These are phyloP conservation scores for Orthonevra nobilis DNA, from an alignment of 2,888 invertebrate species.

Conservation along the genomic window DNA sequence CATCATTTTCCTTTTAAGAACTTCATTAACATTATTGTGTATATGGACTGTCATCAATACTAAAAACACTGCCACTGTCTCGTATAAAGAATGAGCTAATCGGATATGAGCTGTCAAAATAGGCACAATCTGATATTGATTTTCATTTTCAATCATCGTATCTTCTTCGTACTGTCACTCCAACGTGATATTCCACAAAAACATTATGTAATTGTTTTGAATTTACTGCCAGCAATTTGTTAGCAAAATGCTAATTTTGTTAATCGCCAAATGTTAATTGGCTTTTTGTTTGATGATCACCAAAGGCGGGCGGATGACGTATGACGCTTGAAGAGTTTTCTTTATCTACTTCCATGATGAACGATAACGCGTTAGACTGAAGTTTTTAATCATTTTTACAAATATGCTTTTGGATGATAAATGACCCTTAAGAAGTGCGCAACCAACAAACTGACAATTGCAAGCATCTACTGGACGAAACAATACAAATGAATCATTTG, in stretches of 20 bases:
- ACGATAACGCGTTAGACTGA: conserved; percentile 6
- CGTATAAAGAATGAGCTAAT: conserved; percentile 21
- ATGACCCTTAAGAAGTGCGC: conserved; percentile 12
- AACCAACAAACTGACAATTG: not conserved
- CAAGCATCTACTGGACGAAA: conserved; percentile 7
- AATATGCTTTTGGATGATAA: not conserved
- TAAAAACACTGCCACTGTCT: not conserved
- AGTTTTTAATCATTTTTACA: not conserved
- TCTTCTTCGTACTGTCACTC: not conserved
- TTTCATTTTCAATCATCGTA: conserved; percentile 4
- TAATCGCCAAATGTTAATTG: not conserved
- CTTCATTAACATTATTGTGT: too few relatives aligned
- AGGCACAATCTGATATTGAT: conserved; percentile 9
- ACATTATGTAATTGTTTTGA: not conserved
- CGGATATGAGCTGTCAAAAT: not conserved
- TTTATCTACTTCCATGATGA: too few relatives aligned
- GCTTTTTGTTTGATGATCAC: too few relatives aligned
- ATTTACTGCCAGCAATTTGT: conserved; percentile 1
- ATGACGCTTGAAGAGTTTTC: too few relatives aligned
- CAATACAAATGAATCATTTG: too few relatives aligned
- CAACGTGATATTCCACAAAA: conserved; percentile 2
- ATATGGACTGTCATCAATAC: conserved; percentile 7
- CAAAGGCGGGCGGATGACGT: not conserved
- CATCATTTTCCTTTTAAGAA: too few relatives aligned
- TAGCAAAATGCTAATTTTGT: conserved; percentile 20